Evolutionary conservation across 2,797 vertebrate species (phyloP).

Genomic region (Scleropages formosus): DNA sequence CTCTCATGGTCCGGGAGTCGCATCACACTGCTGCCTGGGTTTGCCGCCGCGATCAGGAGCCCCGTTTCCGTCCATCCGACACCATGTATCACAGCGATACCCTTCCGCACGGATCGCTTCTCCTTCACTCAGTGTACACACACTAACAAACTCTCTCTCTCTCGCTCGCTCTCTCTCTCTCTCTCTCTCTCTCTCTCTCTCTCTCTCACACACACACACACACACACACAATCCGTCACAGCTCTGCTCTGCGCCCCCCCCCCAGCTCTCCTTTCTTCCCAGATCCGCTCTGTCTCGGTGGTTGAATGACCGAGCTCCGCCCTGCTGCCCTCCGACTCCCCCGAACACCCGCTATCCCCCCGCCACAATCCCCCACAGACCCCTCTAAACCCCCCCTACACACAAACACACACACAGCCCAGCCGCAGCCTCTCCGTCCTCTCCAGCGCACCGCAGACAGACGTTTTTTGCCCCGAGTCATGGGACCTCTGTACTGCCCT

Average conservation of each 20-base stretch:
- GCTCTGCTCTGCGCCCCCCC: constrained; percentile 28
- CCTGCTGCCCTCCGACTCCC: constrained; percentile 47
- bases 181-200: no score
- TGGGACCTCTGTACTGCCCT: neutral
- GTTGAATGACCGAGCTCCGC: constrained; percentile 59
- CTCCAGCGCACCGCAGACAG: neutral
- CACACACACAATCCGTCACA: constrained; percentile 31
- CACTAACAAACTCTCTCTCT: constrained; percentile 19
- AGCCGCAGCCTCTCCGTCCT: constrained; percentile 4
- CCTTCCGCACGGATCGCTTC: constrained; percentile 50
- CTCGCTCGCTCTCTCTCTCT: no score
- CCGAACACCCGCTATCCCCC: constrained; percentile 42
- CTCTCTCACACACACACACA: constrained; percentile 41
- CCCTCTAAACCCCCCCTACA: no score
- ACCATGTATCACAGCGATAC: constrained; percentile 42
- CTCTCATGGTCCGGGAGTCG: constrained; percentile 68
- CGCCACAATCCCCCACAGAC: neutral
- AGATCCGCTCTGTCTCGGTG: constrained; percentile 34
- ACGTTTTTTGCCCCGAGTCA: neutral
- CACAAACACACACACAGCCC: no score
- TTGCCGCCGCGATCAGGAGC: constrained; percentile 37
- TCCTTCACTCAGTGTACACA: constrained; percentile 57
- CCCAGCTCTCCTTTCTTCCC: constrained; percentile 40
- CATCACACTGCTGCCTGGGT: constrained; percentile 60
- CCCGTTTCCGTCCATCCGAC: constrained; percentile 28